These are phyloP conservation scores for Cephus rjabovi DNA, from an alignment of 2,888 invertebrate genomes.

Conservation along the genomic window DNA sequence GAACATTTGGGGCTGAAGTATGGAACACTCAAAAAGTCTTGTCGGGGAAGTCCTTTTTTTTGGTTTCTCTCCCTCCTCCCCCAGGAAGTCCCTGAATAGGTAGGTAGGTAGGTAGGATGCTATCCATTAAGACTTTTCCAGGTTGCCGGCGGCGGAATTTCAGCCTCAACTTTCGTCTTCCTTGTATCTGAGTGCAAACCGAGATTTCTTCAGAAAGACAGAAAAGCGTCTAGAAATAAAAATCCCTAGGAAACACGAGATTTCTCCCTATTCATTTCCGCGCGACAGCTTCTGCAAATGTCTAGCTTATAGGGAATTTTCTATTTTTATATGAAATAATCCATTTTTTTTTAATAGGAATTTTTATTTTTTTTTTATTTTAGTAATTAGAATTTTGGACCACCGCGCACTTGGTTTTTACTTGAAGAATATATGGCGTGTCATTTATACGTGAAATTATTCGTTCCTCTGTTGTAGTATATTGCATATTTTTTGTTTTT, in stretches of 20 bases:
- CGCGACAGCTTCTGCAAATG: too few species aligned
- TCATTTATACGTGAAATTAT: too few species aligned
- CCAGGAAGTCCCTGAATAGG: too few species aligned
- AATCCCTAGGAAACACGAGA: conserved; percentile 37
- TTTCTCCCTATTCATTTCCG: conserved; percentile 1
- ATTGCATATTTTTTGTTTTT: too few species aligned
- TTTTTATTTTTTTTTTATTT: too few species aligned
- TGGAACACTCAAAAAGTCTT: neutral
- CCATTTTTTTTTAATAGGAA: neutral
- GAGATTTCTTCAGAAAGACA: conserved; percentile 46
- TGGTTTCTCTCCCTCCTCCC: neutral
- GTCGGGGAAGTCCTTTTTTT: neutral
- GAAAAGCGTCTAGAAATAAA: conserved; percentile 33
- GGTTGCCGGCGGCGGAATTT: conserved; percentile 54
- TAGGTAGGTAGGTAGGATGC: conserved; percentile 23
- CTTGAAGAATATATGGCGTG: too few species aligned
- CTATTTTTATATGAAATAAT: neutral
- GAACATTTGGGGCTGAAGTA: neutral
- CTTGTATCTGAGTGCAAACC: conserved; percentile 50
- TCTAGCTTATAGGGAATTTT: too few species aligned
- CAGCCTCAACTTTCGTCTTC: conserved; percentile 50
- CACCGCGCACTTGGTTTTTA: too few species aligned
- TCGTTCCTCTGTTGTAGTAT: too few species aligned
- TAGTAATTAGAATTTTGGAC: too few species aligned
- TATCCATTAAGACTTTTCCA: conserved; percentile 62